phyloP scores from a whole-genome alignment of 2,113 vertebrate species.

The Nannobrachium achirus region DNA sequence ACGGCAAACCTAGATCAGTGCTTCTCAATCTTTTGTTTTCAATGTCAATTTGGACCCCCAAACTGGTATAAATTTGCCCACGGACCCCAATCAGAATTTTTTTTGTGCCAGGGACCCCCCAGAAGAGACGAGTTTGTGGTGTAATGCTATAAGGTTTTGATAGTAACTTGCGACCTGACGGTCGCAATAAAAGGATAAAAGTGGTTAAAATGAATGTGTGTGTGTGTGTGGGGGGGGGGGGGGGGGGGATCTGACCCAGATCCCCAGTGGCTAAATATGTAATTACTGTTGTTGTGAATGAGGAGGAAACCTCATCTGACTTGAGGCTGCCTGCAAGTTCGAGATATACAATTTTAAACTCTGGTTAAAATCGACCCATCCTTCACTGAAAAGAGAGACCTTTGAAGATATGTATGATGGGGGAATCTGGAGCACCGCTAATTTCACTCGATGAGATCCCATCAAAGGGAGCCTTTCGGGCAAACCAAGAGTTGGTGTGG shows the following conservation, averaged over 20 bases:
- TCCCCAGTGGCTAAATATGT: constrained; percentile 53
- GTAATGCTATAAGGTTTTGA: too few species aligned
- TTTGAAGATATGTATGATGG: neutral
- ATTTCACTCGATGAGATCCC: neutral
- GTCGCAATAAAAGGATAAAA: too few species aligned
- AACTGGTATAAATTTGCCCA: too few species aligned
- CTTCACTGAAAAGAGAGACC: neutral
- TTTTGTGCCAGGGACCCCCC: too few species aligned
- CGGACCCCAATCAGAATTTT: too few species aligned
- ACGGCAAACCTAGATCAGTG: too few species aligned
- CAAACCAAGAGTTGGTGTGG: neutral
- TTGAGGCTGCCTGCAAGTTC: neutral
- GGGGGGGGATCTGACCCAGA: neutral
- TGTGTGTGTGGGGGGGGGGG: too few species aligned
- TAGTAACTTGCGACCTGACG: too few species aligned
- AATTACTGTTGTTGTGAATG: neutral
- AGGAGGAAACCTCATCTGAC: constrained; percentile 20
- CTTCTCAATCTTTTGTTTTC: too few species aligned
- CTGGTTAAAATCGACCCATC: neutral
- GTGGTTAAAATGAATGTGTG: too few species aligned
- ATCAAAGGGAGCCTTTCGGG: neutral
- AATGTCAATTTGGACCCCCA: too few species aligned
- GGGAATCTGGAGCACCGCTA: neutral
- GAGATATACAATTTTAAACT: constrained; percentile 1
- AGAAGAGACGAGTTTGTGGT: too few species aligned